Evolutionary conservation across 2,888 invertebrate species (phyloP), one percentile per base, ranked within the genome.

Genomic region (Adineta ricciae): DNA sequence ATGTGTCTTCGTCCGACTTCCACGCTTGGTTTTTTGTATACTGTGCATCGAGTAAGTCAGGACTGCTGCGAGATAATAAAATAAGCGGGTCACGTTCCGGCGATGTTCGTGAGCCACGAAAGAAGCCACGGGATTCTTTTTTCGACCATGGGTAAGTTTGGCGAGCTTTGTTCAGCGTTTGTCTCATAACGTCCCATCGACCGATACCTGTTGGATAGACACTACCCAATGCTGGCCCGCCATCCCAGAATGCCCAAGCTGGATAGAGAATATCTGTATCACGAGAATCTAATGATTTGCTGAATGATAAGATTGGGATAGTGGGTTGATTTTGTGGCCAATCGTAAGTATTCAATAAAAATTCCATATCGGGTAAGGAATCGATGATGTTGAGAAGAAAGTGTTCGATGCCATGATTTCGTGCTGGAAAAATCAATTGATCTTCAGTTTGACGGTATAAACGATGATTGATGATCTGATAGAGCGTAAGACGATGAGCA

Each of bases 11-110:
- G 87, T 94, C 94, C 9, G 96, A 96, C 91, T 95, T 97, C 97
- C 97, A 98, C 0, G 97, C 97, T 91, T 98, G 98, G 91, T 98
- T 98, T 91, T 96, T 97, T 0, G 97, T 98, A 89, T 97, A 98
- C 87, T 94, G 93, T 1, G 97, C 97, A 92, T 97, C 95, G 0
- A 95, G 94, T 36, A 97, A 91, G 4, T 94, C 92, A 0, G 95
- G 94, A 54, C 89, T 87, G 49, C 87, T 87, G 82, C 92, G 87
- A 7, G 92, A 92, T n/a, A 97, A 91, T 84, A 95, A 90, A 87
- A 98, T 92, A 50, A 98, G 91, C 46, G 95, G 93, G 91, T 98
- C 98, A 87, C 98, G 92, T 91, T 97, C 96, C 49, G 93, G 92
- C 88, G 94, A 95, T 1, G 98, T 98, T 87, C 98, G 93, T 0